Base-by-base conservation (phyloP, 2,113 vertebrate genomes). In the Suncus etruscus region DNA sequence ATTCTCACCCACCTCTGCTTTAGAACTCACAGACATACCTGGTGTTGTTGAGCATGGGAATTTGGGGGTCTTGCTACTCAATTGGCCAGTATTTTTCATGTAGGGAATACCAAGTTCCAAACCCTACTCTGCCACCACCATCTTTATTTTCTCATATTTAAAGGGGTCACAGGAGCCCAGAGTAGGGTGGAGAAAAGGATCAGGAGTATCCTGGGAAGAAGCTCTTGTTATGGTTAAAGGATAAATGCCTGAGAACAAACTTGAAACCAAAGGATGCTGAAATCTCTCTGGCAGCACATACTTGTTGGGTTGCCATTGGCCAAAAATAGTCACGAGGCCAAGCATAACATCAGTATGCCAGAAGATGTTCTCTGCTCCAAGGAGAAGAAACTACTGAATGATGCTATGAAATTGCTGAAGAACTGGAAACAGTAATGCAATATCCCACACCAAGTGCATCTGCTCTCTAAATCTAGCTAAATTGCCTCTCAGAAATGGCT, bases 401-500 rank as follows among this genome's bases (percentile, higher is more conserved):
- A 32, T 0, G 0, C 70, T 70, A 65, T 65, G 25, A 83, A 24
- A 45, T 47, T 3, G 15, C 48, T 24, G 58, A 70, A 47, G 32
- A 76, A 48, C 4, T 74, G 74, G 61, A 54, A 84, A 77, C 10
- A 66, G 16, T 11, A 14, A 63, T 14, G 47, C 16, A 25, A 14
- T 32, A 29, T 22, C 91, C 54, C 12, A 70, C 51, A 69, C 29
- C 27, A 16, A 45, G 39, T 16, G 15, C 66, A 22, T 32, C 75
- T 50, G 50, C 50, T 45, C 45, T 75, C 74, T 65, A 31, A 65
- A 81, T 92, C 50, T 87, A 47, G 29, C 63, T 79, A 54, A 91
- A 25, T 51, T 61, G 5, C 83, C 87, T 85, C 85, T 86, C 31
- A 76, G 80, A 91, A 78, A 84, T 15, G 70, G 27, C 83, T 61